Evolutionary conservation across 2,888 invertebrate species (phyloP), one percentile per base, ranked within the genome.

Genomic region (Parochlus steinenii): DNA sequence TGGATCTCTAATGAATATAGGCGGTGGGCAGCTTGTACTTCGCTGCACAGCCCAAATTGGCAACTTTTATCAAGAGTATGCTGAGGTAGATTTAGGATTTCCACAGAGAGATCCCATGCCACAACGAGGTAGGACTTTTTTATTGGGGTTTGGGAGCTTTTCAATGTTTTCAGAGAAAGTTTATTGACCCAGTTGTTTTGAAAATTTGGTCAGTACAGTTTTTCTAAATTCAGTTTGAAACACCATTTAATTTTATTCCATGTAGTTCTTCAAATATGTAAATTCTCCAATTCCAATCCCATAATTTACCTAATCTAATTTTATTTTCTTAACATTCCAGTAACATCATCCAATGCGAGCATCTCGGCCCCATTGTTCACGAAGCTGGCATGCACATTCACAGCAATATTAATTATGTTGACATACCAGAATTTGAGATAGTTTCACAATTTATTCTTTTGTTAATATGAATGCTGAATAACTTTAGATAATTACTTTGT

Each of bases 101-200:
- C 72, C 73, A 39, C 71, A 74, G 31, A 69, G 74, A 37, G 79
- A 81, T 58, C 82, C 82, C 5, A 67, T 78, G 46, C 81, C 81
- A 14, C 80, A 80, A 54, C 69, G 79, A 65, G 80, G 81, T 80
- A 54, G 63, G 64, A 51, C 39, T 43, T 31, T 24, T 33, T 20
- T 6, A n/a, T n/a, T n/a, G n/a, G n/a, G n/a, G n/a, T n/a, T n/a
- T n/a, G n/a, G n/a, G n/a, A n/a, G n/a, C n/a, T n/a, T n/a, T n/a
- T n/a, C n/a, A n/a, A n/a, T n/a, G n/a, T 12, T 20, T 23, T 10
- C 6, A 19, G 18, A 30, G 4, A 24, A 24, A 24, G 6, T 22
- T 22, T 22, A 6, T 7, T 7, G 8, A 22, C 8, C 22, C 22
- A 8, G 6, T 22, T 7, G 6, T 23, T 23, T 23, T 23, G 4